Base-by-base conservation (phyloP, 1,140 invertebrate genomes). In the Euwallacea similis region DNA sequence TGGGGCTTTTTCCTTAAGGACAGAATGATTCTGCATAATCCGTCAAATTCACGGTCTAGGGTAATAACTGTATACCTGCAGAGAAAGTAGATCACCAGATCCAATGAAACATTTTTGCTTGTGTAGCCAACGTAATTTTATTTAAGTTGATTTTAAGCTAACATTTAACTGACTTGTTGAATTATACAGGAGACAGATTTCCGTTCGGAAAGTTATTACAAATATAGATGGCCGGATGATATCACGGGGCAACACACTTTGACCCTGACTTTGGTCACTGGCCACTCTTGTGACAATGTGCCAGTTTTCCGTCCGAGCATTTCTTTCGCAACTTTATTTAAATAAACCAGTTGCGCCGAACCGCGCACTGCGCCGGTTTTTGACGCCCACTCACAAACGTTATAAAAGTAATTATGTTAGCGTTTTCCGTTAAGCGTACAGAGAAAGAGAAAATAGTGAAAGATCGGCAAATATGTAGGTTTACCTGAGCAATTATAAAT, bases 371-470 rank as follows among this genome's bases (percentile, higher is more conserved):
- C n/a, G 42, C 42, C 16, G 6, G 42, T 68, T 68, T 60, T 60
- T 60, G 42, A 16, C 44, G 46, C 44, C 44, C 54, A 60, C 56
- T 47, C 56, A 21, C 44, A 63, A 63, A 58, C n/a, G 54, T 56
- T 56, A n/a, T 16, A 44, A 44, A 44, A 56, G 15, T 66, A 66
- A 66, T 56, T 66, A 16, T 58, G 53, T 42, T 56, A 60, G 43
- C 54, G 41, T 42, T 68, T 46, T 60, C 55, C 66, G 66, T 60
- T 60, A 68, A 68, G 10, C 41, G 42, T 46, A 56, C 33, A 60
- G 55, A 68, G 66, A 68, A 68, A 68, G 66, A 68, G 66, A 68
- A 68, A 68, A 68, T 50, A 68, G 66, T 68, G 66, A 68, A 68
- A 68, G 66, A 68, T 46, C 66, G 15, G 42, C 42, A 60, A 68